These are phyloP conservation scores for Halcyon smyrnensis DNA, from an alignment of 2,797 vertebrate species.

Conservation along the genomic window DNA sequence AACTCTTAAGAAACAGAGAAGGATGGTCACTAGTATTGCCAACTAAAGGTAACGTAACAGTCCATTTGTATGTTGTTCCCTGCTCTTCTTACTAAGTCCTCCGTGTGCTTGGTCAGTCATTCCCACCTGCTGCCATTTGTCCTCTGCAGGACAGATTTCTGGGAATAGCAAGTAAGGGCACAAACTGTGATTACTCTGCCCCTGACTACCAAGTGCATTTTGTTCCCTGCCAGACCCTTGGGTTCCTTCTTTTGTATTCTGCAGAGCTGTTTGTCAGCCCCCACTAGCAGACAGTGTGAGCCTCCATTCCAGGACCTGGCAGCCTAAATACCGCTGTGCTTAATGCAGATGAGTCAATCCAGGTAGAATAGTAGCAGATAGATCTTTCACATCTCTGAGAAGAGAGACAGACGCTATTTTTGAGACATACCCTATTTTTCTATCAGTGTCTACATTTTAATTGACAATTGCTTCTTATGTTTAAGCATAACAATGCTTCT, in stretches of 20 bases:
- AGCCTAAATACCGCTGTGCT: neutral
- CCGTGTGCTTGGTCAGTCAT: neutral
- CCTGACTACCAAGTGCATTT: neutral
- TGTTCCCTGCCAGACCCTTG: neutral
- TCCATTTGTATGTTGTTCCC: neutral
- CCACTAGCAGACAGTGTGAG: neutral
- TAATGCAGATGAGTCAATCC: neutral
- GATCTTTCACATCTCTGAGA: neutral
- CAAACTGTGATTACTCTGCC: neutral
- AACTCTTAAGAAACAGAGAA: neutral
- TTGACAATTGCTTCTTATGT: neutral
- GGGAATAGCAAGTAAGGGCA: neutral
- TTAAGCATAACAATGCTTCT: neutral
- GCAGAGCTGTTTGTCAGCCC: neutral
- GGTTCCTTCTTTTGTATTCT: neutral
- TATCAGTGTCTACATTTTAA: neutral
- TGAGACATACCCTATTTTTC: conserved; percentile 1
- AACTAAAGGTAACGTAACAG: neutral
- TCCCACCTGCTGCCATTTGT: conserved; percentile 46
- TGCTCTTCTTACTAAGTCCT: neutral
- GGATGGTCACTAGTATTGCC: neutral
- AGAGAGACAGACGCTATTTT: neutral
- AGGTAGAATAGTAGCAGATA: neutral
- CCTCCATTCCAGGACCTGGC: neutral
- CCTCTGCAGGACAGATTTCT: neutral